Evolutionary conservation across 1,140 invertebrate genomes (phyloP), one percentile per base, ranked within the genome.

Genomic region (Camponotus floridanus): DNA sequence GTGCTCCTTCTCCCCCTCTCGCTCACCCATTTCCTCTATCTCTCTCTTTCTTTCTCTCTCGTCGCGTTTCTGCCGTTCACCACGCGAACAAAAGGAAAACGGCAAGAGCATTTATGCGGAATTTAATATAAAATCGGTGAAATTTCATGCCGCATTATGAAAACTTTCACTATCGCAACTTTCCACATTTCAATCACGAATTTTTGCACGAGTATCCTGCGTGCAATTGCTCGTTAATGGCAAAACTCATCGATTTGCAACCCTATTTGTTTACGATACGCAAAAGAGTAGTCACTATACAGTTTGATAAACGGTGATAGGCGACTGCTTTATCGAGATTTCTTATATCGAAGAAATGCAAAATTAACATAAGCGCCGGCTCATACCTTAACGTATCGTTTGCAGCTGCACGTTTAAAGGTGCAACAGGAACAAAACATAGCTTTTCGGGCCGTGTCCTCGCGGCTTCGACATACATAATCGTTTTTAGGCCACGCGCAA

Each of bases 401-500:
- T 57, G 31, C 65, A 31, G 78, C 65, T 55, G 76, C n/a, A 18
- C 42, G 7, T 31, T 79, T 36, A 67, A 57, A 71, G 71, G 42
- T 31, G 26, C 48, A 15, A 15, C 36, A n/a, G 42, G n/a, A 81
- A 33, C 68, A 26, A 79, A 65, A 65, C 13, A 51, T 18, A 11
- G 0, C 11, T 31, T 36, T 57, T 31, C 18, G 55, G 51, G 51
- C 64, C 31, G 36, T 11, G 74, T 62, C 42, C 45, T 70, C 15
- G 42, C 21, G 31, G 11, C 42, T 62, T 80, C 39, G 51, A 39
- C 76, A n/a, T 9, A 61, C 67, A n/a, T 15, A 61, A 26, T 83
- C 85, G 48, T 73, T 73, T 71, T 83, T 42, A 73, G 71, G 86
- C 78, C 88, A 85, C 89, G 88, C 91, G 91, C 65, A 81, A 80